Conservation (phyloP, 2,113 vertebrate genomes). For the Urocitellus parryii region DNA sequence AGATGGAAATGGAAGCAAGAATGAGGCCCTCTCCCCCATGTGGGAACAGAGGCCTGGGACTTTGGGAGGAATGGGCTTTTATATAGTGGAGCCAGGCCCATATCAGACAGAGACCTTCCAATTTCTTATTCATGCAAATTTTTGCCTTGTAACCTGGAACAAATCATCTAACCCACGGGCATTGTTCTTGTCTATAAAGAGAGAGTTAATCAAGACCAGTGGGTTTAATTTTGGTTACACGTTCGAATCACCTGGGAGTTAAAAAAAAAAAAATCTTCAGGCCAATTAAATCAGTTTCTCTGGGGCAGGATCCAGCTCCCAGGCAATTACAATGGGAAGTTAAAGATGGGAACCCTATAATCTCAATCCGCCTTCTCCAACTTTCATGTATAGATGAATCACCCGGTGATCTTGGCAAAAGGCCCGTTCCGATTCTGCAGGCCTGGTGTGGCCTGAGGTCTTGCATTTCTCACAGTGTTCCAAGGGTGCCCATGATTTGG, state of each 20-base stretch:
- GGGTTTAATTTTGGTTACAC: not conserved
- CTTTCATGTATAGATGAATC: not conserved
- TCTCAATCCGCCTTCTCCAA: not conserved
- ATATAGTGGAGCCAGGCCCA: accelerated
- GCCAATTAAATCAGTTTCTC: not conserved
- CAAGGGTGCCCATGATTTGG: too few species aligned
- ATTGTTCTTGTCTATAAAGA: not conserved
- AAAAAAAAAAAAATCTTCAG: not conserved
- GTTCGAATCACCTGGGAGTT: not conserved
- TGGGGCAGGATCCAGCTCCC: not conserved
- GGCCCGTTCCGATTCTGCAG: not conserved
- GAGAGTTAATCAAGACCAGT: not conserved
- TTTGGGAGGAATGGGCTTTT: not conserved
- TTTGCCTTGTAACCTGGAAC: not conserved
- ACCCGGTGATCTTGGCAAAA: not conserved
- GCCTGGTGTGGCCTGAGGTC: not conserved
- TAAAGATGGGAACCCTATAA: not conserved
- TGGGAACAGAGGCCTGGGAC: not conserved
- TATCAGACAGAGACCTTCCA: not conserved
- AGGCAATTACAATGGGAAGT: not conserved
- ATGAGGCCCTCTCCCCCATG: accelerated
- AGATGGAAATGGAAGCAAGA: not conserved
- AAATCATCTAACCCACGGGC: not conserved
- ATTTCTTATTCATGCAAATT: not conserved
- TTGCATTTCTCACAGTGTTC: not conserved